Percentiles rank a stretch among this genome's conserved stretches.
Evolutionary conservation across 2,113 vertebrate species (phyloP).

Genomic region (Chrysochloris asiatica): DNA sequence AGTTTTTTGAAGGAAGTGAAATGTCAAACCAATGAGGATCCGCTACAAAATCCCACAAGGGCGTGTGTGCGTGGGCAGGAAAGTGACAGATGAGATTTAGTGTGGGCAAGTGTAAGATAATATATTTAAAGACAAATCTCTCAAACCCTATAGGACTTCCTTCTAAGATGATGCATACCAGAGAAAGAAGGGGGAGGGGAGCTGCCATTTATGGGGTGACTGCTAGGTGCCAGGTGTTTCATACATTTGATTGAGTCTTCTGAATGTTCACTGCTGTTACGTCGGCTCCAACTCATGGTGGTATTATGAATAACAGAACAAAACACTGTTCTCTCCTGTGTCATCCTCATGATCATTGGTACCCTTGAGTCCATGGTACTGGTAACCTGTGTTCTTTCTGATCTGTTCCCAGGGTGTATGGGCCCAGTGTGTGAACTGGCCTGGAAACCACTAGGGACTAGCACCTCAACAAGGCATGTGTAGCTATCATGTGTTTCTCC

Average conservation of each 20-base stretch:
- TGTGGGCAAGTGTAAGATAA: slow-evolving; percentile 53
- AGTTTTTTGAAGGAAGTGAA: slow-evolving; percentile 41
- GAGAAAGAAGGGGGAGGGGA: not conserved
- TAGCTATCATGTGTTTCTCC: not conserved
- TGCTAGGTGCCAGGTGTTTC: slow-evolving; percentile 19
- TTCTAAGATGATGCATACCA: slow-evolving; percentile 47
- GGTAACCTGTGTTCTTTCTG: not conserved
- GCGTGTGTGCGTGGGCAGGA: slow-evolving; percentile 51
- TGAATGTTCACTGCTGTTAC: not conserved
- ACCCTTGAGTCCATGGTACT: not conserved
- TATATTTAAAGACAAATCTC: slow-evolving; percentile 59
- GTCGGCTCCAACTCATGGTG: not conserved
- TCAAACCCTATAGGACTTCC: slow-evolving; percentile 56
- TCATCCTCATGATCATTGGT: not conserved
- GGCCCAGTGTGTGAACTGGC: not conserved
- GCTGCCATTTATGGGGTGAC: not conserved
- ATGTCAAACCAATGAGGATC: slow-evolving; percentile 62
- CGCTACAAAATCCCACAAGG: slow-evolving; percentile 24
- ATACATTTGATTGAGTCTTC: not conserved
- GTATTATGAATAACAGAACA: not conserved
- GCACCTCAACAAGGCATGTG: not conserved
- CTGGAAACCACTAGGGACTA: not conserved
- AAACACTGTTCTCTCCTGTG: not conserved
- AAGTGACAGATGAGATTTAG: slow-evolving; percentile 52
- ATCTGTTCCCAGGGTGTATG: not conserved